Evolutionary conservation across 2,888 invertebrate genomes (phyloP), one percentile per base, ranked within the genome.

Genomic region (Hyposoter didymator): DNA sequence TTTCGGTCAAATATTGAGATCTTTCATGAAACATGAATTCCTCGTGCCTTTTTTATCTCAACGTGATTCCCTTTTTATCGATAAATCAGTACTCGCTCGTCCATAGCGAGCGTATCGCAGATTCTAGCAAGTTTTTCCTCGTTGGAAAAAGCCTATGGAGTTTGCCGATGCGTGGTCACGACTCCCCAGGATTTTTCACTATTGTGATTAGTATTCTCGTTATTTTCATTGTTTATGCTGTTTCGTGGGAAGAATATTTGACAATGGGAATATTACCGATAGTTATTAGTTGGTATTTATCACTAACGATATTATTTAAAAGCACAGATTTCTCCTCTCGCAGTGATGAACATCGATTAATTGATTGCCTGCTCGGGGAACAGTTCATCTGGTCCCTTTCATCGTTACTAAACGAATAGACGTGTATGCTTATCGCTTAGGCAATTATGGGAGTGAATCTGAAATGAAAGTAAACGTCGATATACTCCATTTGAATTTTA

Each of bases 1-100:
- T 79, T 84, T 7, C 52, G 52, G 39, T 64, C 32, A 64, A 72
- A 73, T 64, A 32, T 67, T 43, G 69, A 43, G 19, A 35, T 72
- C 62, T 52, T 55, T 45, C 64, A 22, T 59, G 39, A 28, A 49
- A 39, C 39, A 69, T 73, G 55, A 59, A 64, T 69, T 69, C 74
- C 67, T n/a, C 6, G 66, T 22, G 8, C 22, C 35, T 49, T 49
- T 55, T 67, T 32, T 73, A 35, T 73, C 47, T 55, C 32, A 4
- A 28, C 62, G 35, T 35, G 45, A 8, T 73, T 69, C 2, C 64
- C n/a, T 79, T 17, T 59, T 73, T 69, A 64, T 74, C 83, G 67
- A 84, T 84, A 73, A 73, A 78, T 82, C 82, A 78, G 76, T 66
- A 82, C 72, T 73, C 43, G 55, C 66, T 66, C 55, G 72, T 47